Conservation (phyloP, 2,888 invertebrate genomes). For the Phytoseiulus persimilis region DNA sequence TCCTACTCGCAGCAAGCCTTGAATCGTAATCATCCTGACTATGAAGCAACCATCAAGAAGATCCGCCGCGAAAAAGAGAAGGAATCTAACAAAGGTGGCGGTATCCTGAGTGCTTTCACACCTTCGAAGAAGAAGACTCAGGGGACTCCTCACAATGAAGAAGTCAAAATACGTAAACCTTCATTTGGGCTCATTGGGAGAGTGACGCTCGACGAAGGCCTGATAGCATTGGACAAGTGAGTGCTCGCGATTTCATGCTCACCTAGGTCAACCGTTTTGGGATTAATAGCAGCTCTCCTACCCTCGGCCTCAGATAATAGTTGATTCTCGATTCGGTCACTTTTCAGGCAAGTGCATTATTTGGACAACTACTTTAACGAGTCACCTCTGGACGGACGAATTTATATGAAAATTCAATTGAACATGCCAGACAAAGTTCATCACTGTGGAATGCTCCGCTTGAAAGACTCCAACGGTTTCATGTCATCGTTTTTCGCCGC, state of each 20-base stretch:
- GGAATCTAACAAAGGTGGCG: neutral
- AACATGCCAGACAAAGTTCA: constrained; percentile 23
- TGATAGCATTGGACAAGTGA: constrained; percentile 10
- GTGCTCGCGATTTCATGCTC: too few relatives aligned
- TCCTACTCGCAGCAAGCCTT: constrained; percentile 6
- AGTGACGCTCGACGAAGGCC: constrained; percentile 8
- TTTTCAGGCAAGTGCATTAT: constrained; percentile 17
- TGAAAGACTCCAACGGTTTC: constrained; percentile 28
- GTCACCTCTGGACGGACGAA: constrained; percentile 23
- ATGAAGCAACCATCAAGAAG: constrained; percentile 8
- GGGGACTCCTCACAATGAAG: neutral
- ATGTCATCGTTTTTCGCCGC: constrained; percentile 25
- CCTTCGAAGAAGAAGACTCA: neutral
- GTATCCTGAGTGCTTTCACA: constrained; percentile 6
- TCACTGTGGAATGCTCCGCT: constrained; percentile 27
- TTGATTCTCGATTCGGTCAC: neutral
- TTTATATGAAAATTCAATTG: constrained; percentile 18
- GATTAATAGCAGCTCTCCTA: neutral
- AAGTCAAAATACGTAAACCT: constrained; percentile 11
- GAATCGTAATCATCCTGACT: constrained; percentile 19
- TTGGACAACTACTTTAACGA: constrained; percentile 32
- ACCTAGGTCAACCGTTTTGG: too few relatives aligned
- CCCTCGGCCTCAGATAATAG: neutral
- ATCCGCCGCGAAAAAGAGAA: constrained; percentile 18
- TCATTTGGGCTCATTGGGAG: constrained; percentile 20